Evolutionary conservation across 1,140 invertebrate genomes (phyloP), one percentile per base, ranked within the genome.

Genomic region (Calephelis nemesis): DNA sequence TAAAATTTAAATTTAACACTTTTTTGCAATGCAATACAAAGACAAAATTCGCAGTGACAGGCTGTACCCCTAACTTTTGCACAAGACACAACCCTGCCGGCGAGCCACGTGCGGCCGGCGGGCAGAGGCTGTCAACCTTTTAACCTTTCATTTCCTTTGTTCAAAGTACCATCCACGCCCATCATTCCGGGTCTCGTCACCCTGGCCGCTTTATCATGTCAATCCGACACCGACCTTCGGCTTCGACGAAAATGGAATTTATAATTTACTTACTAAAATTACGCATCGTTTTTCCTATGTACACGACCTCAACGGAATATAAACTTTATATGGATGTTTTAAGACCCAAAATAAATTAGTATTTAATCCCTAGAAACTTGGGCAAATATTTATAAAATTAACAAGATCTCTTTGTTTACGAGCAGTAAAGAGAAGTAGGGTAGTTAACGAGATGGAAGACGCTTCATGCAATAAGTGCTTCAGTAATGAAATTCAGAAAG

Each of bases 251-350:
- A 40, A 65, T 65, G 68, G 72, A 73, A 73, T 73, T 68, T 64
- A 47, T 49, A 73, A 73, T 65, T 42, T 67, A 67, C 68, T 68
- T 67, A 67, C 68, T 68, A 12, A 73, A 73, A 73, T 73, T 70
- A 73, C 72, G 65, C 47, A 40, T 67, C 47, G 15, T 48, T 50
- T 60, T 60, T 60, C 19, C 54, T 60, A 60, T n/a, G 54, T n/a
- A 7, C 30, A 40, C 9, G 1, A 11, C 12, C 15, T 6, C 30
- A 9, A 60, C 30, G 15, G n/a, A 60, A 39, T 60, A 12, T 60
- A 8, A 40, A 40, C 19, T 60, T 12, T 39, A 60, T 7, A 2
- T 7, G 1, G 6, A 60, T 4, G 54, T 40, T 12, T 60, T 60
- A 60, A 60, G 54, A 7, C 11, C 39, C 30, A 8, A 60, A 60